Evolutionary conservation across 1,140 invertebrate genomes (phyloP), one percentile per base, ranked within the genome.

Genomic region (Cephus cinctus): DNA sequence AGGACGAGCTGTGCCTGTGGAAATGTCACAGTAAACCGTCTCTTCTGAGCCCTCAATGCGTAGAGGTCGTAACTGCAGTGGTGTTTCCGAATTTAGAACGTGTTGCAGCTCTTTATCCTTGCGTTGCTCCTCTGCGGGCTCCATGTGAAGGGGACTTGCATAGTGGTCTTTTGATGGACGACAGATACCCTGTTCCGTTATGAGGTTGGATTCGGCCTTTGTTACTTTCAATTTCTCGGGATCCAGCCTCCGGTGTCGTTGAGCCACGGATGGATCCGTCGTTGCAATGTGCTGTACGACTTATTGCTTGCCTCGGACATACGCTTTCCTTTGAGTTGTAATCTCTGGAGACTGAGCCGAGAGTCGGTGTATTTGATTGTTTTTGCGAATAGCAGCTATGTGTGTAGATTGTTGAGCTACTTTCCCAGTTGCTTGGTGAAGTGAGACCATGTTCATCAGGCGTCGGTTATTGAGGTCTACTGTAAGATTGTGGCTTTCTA

Each of bases 401-500:
- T 27, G 6, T n/a, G 25, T 27, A 8, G 25, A n/a, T 8, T 8
- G 25, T n/a, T 6, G n/a, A n/a, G 25, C 25, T n/a, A n/a, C 14
- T 40, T 40, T 6, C n/a, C 6, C 11, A 19, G 32, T 45, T 31
- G 12, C n/a, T n/a, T n/a, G n/a, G n/a, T n/a, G n/a, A n/a, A n/a
- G n/a, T n/a, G n/a, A n/a, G n/a, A n/a, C n/a, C n/a, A n/a, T n/a
- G n/a, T n/a, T n/a, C n/a, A 45, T 34, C 6, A 45, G 18, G 12
- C 4, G 15, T 12, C 21, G 15, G 12, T 40, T 34, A 8, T 21
- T 30, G 4, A 45, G 11, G 32, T 47, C 45, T 5, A 47, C 45
- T 20, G 25, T 12, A 3, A 47, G 34, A 3, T 41, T 11, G 19
- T 12, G 40, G 23, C 43, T 31, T 43, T 51, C 16, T 36, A 68